phyloP scores from a whole-genome alignment of 1,140 invertebrate genomes.

The Drosophila tropicalis region DNA sequence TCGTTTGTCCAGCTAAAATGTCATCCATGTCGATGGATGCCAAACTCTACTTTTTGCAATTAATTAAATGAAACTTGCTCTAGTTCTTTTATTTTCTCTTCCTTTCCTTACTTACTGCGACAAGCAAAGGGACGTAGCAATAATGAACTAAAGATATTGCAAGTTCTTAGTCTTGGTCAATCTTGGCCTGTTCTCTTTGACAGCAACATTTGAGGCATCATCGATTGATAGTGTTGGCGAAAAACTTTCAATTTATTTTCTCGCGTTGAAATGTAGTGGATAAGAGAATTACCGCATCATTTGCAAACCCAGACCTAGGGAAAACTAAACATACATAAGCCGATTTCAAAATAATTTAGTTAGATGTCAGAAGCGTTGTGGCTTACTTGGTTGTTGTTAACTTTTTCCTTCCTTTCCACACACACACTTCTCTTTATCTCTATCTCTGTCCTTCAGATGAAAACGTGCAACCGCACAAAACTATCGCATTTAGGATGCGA shows the following conservation, averaged over 20 bases:
- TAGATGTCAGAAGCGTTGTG: slow-evolving; percentile 19
- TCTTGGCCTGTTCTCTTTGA: too few relatives aligned
- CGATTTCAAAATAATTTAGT: slow-evolving; percentile 6
- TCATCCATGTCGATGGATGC: not conserved
- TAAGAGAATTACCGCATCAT: not conserved
- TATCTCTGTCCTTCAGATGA: not conserved
- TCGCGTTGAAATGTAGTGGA: too few relatives aligned
- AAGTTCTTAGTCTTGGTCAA: too few relatives aligned
- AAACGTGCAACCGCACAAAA: slow-evolving; percentile 35
- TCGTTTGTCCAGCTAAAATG: slow-evolving; percentile 1
- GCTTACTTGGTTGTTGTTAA: slow-evolving; percentile 1
- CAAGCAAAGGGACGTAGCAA: not conserved
- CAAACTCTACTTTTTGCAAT: slow-evolving; percentile 44
- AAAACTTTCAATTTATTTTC: too few relatives aligned
- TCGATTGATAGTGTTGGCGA: too few relatives aligned
- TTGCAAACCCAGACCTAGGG: too few relatives aligned
- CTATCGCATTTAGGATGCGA: slow-evolving; percentile 37
- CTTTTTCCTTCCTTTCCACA: not conserved
- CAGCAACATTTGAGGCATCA: too few relatives aligned
- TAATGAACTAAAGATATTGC: not conserved
- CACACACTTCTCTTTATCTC: not conserved
- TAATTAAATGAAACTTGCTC: slow-evolving; percentile 54
- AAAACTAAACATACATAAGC: not conserved
- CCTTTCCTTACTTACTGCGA: not conserved
- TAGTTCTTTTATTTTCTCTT: not conserved